Evolutionary conservation across 2,797 vertebrate genomes (phyloP), one percentile per base, ranked within the genome.

Genomic region (Coregonus ussuriensis): DNA sequence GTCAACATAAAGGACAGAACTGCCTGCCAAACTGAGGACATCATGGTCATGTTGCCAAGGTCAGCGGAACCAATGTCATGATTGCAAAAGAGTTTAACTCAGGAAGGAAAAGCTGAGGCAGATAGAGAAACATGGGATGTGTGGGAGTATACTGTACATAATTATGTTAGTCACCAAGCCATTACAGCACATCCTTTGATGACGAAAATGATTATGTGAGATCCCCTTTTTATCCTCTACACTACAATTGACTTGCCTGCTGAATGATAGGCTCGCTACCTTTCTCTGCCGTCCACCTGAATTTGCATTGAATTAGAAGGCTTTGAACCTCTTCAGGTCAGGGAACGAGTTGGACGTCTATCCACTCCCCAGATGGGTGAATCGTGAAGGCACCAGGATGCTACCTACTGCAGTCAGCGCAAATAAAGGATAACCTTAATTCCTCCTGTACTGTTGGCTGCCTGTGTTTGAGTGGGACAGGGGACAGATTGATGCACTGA

Each of bases 351-450:
- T 51, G 81, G 74, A 83, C 69, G 54, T 81, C 35, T 68, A 71
- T 69, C 41, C 63, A 71, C 75, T 66, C 63, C 75, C 69, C 6
- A 67, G 15, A 75, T 4, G 1, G 54, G 68, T 56, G 56, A 69
- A 82, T 71, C 33, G 11, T 14, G 31, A 31, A 31, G 16, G 11
- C 35, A 25, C 18, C 81, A 81, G 84, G 86, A 85, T 77, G 80
- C 85, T 82, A 79, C 77, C 82, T 78, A 74, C 74, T 82, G 79
- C 81, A 81, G 74, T 59, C 63, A 71, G 71, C 47, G 47, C 71
- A 65, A 84, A 81, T 81, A 84, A 73, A 83, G 81, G 69, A 81
- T 83, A 73, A 81, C 83, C 66, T 68, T 53, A n/a, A 54, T 41
- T 77, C 72, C 78, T 82, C 62, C n/a, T 47, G n/a, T 77, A 41